phyloP scores from a whole-genome alignment of 1,140 invertebrate genomes.

The Tetramorium alpestre region DNA sequence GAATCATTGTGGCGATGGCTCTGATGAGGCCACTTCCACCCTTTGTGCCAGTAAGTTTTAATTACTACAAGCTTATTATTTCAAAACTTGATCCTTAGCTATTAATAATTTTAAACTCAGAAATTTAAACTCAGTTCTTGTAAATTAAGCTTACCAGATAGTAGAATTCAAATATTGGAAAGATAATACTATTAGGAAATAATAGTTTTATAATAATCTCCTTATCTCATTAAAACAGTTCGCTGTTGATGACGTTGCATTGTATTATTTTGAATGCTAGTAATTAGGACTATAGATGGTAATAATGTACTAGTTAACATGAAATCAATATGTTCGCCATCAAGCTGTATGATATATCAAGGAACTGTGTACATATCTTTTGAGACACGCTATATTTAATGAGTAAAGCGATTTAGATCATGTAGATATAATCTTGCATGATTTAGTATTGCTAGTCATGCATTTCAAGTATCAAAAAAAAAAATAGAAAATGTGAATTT shows the following conservation, averaged over 20 bases:
- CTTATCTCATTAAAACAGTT: not conserved
- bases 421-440: constrained; percentile 48
- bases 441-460: constrained; percentile 35
- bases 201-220: not conserved
- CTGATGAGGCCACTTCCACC: constrained; percentile 93
- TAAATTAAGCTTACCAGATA: not conserved
- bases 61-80: constrained; percentile 34
- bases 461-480: constrained; percentile 38
- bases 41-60: constrained; percentile 92
- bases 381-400: constrained; percentile 55
- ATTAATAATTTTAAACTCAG: not conserved
- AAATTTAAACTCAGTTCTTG: not conserved
- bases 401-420: constrained; percentile 55
- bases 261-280: not conserved
- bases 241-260: not conserved
- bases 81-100: not conserved
- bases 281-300: constrained; percentile 8
- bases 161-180: not conserved
- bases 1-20: constrained; percentile 96
- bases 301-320: constrained; percentile 30
- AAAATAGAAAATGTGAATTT: constrained; percentile 19
- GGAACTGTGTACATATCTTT: constrained; percentile 42
- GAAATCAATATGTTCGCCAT: constrained; percentile 50
- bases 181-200: not conserved
- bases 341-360: constrained; percentile 27